Base-by-base conservation (phyloP, 2,113 vertebrate genomes). In the Crotophaga sulcirostris region DNA sequence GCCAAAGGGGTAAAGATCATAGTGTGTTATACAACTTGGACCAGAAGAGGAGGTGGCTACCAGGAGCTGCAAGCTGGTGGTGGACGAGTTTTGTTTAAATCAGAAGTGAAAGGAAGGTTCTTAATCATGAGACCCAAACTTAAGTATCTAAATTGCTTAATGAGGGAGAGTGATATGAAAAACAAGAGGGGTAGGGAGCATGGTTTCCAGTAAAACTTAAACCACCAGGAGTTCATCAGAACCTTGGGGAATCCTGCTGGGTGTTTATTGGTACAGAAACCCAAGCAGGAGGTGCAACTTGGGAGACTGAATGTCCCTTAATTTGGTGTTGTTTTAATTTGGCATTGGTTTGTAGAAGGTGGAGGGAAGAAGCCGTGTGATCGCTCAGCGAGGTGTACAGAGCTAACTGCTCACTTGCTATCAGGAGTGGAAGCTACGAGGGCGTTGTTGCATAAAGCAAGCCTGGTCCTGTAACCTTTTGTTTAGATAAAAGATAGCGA, bases 401-500 rank as follows among this genome's bases (percentile, higher is more conserved):
- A 87, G 1, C 38, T 47, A 26, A 36, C 84, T 59, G 84, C 95
- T 70, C 24, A 1, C 56, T 55, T 17, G 69, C 77, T 73, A 6
- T 54, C 6, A 0, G n/a, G 74, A 70, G 42, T 0, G 79, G 91
- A 42, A 84, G 78, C 89, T 74, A 1, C 75, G 2, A 80, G 95
- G 93, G 93, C 55, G 87, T 93, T 86, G 88, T 26, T 95, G 82
- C 67, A 2, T 19, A 6, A 24, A 73, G 73, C 94, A 94, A 95
- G 95, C 94, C 95, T 16, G 1, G 87, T 95, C 94, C 87, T 96
- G 94, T 47, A 84, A 19, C 58, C 3, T 36, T 89, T 79, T 73
- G 74, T n/a, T 69, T 63, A 96, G 96, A 95, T 94, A 80, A 79
- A 91, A 95, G 95, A 84, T 89, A 60, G 1, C 31, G 21, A 59